Evolutionary conservation across 2,888 invertebrate species (phyloP), one percentile per base, ranked within the genome.

Genomic region (Ischnura elegans): DNA sequence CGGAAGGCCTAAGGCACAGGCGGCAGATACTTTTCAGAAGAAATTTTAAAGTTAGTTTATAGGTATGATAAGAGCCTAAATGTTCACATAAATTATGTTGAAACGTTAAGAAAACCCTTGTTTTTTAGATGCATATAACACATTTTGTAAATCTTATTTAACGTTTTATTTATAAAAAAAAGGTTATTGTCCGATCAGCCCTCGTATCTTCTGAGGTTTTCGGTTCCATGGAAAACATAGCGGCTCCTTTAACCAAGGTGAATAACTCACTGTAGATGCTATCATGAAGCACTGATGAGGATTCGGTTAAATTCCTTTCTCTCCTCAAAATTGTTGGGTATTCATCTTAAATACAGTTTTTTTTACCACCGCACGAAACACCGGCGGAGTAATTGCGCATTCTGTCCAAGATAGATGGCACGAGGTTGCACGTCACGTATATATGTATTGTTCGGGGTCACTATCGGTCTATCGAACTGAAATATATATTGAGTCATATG

Each of bases 401-500:
- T 36, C 76, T 29, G 29, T 76, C n/a, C 76, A 76, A 76, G 25
- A 76, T 76, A 76, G 36, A 76, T 76, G 29, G 36, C 36, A 16
- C 36, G 36, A 29, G 36, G 76, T 36, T 61, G 25, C 13, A 13
- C 76, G 76, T 76, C 76, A 36, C 76, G 76, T 13, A 36, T 76
- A 8, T 76, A 16, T 13, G 76, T 36, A 13, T 76, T 76, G 29
- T 66, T 66, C 29, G 36, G 76, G 76, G 76, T 25, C 76, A 36
- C 76, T 4, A 36, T 76, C n/a, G 76, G 29, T 29, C 13, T 13
- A 13, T 76, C 76, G 36, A 76, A 76, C 76, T 76, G 76, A 76
- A 76, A 76, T 76, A 76, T 76, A 76, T 76, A 76, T 76, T 76
- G 76, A 76, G 76, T 76, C 76, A 76, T 76, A 76, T 76, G 29